A percentile compares a stretch with the other conserved stretches of the same genome.
These are phyloP conservation scores for Sebastes kiyomatsui DNA, from an alignment of 2,797 vertebrate genomes.

Conservation along the genomic window DNA sequence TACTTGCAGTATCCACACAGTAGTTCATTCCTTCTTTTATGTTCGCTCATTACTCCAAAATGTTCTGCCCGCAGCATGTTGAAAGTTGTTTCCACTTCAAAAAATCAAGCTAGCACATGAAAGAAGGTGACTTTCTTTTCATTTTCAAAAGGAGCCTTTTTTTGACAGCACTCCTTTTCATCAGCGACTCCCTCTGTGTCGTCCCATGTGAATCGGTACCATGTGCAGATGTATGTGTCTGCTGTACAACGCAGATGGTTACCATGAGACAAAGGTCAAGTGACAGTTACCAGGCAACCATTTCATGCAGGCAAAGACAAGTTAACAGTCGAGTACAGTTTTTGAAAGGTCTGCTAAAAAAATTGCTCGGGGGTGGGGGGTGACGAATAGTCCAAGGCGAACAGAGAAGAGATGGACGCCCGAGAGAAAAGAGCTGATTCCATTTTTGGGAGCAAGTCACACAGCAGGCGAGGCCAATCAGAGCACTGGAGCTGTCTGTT, in stretches of 20 bases:
- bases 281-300: conserved; percentile 55
- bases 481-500: not conserved
- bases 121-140: not conserved
- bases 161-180: conserved; percentile 20
- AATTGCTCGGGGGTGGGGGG: too few relatives aligned
- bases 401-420: not conserved
- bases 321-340: not conserved
- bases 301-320: not conserved
- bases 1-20: not conserved
- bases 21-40: conserved; percentile 10
- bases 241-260: not conserved
- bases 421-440: not conserved
- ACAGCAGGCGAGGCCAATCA: not conserved
- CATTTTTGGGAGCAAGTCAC: not conserved
- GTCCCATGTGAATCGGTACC: not conserved
- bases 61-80: not conserved
- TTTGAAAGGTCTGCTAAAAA: not conserved
- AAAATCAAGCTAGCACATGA: not conserved
- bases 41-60: conserved; percentile 19
- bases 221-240: not conserved
- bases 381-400: not conserved
- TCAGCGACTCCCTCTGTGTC: not conserved
- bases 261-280: conserved; percentile 24
- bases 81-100: conserved; percentile 9
- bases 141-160: conserved; percentile 1